Evolutionary conservation across 2,113 vertebrate species (phyloP), one percentile per base, ranked within the genome.

Genomic region (Seriola dumerili): DNA sequence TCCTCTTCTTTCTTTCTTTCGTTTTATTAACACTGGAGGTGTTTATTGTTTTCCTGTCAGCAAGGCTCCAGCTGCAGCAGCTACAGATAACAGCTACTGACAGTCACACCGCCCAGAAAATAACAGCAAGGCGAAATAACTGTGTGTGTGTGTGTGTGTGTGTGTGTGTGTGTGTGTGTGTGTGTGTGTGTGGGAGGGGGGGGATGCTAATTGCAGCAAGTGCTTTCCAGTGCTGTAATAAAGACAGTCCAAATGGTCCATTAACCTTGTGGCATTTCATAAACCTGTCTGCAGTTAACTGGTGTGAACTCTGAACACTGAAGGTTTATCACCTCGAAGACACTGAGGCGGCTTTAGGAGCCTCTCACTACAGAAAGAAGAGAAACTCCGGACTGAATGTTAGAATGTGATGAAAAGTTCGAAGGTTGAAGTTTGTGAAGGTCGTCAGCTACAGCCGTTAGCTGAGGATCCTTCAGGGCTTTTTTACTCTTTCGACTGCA

Each of bases 81-180:
- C 81, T 17, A 11, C 59, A 64, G 73, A 87, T 67, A 80, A 81
- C 64, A 77, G 48, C 19, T 13, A 13, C 69, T 54, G 78, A 82
- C 71, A 74, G 78, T 44, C 34, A 17, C 62, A 65, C 67, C 72
- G 96, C 96, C 96, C 61, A 66, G 54, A 72, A 68, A 83, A 88
- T 54, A 61, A 66, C 73, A 72, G 2, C 42, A 23, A 46, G 19
- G 63, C 36, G 40, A 38, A 4, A 42, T 34, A 19, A 44, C n/a
- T 23, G 16, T 16, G 23, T 54, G 1, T 57, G 23, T 32, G 74
- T 84, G 42, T n/a, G n/a, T n/a, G n/a, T n/a, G n/a, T n/a, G n/a
- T 73, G 72, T 38, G 52, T 9, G 17, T 78, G 74, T 66, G 52
- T 54, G 52, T 42, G 67, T 38, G 72, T 44, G 75, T 21, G 74